phyloP scores from a whole-genome alignment of 2,113 vertebrate species.

The Chloebia gouldiae region DNA sequence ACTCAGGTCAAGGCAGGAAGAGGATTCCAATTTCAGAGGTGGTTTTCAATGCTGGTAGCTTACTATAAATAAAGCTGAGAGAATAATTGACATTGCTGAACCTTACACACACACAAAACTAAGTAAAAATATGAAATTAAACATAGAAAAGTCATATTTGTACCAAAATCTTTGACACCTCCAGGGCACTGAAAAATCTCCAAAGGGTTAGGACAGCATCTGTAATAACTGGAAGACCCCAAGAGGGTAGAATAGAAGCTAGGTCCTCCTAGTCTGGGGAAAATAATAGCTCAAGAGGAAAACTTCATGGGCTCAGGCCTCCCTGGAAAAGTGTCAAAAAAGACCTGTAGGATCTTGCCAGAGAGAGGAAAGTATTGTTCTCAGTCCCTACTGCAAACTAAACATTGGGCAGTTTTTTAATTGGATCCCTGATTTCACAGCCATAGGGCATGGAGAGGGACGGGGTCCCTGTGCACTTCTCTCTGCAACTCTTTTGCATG shows the following conservation, averaged over 20 bases:
- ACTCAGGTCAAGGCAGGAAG: background rate
- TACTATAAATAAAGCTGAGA: background rate
- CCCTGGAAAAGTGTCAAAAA: background rate
- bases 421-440: background rate
- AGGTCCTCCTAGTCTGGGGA: background rate
- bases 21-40: background rate
- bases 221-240: accelerated
- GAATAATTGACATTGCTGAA: background rate
- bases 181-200: background rate
- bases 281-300: background rate
- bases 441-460: background rate
- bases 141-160: background rate
- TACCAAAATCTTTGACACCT: background rate
- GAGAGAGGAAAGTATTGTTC: background rate
- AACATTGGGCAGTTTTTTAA: background rate
- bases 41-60: background rate
- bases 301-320: background rate
- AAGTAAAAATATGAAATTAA: background rate
- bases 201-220: accelerated
- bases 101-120: background rate
- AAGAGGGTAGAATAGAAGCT: background rate
- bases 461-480: accelerated
- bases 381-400: background rate
- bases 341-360: background rate
- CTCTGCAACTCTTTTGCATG: background rate